Conservation (phyloP, 2,113 vertebrate species). For the Coturnix japonica region DNA sequence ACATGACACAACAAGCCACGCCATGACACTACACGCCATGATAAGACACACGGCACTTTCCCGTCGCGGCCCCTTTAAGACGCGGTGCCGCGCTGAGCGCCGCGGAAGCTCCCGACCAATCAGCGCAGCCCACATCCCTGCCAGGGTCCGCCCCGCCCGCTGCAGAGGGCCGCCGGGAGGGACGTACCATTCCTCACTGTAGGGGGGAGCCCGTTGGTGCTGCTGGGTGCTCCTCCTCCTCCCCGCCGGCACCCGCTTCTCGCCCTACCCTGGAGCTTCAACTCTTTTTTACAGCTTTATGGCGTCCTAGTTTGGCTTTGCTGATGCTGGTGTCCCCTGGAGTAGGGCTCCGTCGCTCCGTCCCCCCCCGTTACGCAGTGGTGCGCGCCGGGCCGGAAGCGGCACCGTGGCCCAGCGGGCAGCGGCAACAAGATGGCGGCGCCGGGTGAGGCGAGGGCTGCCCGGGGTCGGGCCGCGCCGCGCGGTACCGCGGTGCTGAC, state of each 20-base stretch:
- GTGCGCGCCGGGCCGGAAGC: conserved; percentile 17
- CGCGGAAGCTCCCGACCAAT: conserved; percentile 12
- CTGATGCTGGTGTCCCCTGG: rapidly evolving
- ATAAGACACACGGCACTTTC: rapidly evolving
- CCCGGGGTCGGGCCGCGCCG: neutral
- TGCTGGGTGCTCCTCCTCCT: rapidly evolving
- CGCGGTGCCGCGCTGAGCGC: neutral
- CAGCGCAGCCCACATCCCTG: conserved; percentile 54
- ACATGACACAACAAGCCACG: too few relatives aligned
- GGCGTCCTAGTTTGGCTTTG: rapidly evolving
- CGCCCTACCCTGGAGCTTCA: rapidly evolving
- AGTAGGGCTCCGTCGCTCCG: rapidly evolving
- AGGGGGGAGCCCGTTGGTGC: rapidly evolving
- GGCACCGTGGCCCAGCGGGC: neutral
- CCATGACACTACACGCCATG: too few relatives aligned
- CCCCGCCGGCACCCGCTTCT: rapidly evolving
- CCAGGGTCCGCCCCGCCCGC: neutral
- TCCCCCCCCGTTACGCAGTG: rapidly evolving
- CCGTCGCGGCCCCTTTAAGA: conserved; percentile 9
- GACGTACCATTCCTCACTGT: rapidly evolving
- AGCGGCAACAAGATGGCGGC: conserved; percentile 23
- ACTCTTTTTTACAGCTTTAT: rapidly evolving
- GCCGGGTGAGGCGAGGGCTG: neutral
- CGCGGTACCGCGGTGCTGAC: rapidly evolving
- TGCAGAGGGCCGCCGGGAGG: neutral